Evolutionary conservation across 2,888 invertebrate genomes (phyloP).

Genomic region (Ectobius pallidus): DNA sequence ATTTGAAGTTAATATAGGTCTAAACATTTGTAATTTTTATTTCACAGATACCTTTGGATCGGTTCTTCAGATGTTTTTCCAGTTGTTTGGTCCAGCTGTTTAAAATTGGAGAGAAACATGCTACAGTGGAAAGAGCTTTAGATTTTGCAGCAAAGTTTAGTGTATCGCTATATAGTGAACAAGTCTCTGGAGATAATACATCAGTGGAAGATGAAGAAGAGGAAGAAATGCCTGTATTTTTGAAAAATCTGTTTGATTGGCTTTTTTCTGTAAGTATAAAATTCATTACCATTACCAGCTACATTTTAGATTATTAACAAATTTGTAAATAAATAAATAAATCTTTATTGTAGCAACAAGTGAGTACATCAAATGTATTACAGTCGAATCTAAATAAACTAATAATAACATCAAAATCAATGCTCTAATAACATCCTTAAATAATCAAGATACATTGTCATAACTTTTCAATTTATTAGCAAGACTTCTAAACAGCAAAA

Average conservation of each 20-base stretch:
- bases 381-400: not conserved
- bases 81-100: not conserved
- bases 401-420: not conserved
- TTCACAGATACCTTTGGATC: not conserved
- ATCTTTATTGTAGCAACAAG: too few relatives aligned
- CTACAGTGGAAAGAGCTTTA: conserved; percentile 70
- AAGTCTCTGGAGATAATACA: conserved; percentile 41
- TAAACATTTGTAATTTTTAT: not conserved
- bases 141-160: conserved; percentile 76
- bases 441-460: too few relatives aligned
- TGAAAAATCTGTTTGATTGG: conserved; percentile 66
- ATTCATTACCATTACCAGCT: not conserved
- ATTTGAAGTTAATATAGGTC: not conserved
- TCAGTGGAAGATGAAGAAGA: conserved; percentile 59
- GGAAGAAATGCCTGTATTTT: conserved; percentile 58
- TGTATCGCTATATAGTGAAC: conserved; percentile 58
- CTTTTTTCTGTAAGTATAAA: conserved; percentile 63
- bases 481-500: too few relatives aligned
- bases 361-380: not conserved
- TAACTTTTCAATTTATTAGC: too few relatives aligned
- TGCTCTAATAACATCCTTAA: too few relatives aligned
- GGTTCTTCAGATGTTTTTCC: not conserved
- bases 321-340: not conserved
- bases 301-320: not conserved
- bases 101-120: conserved; percentile 62